Conservation (phyloP, 2,888 invertebrate genomes). For the Digitonthophagus gazella region DNA sequence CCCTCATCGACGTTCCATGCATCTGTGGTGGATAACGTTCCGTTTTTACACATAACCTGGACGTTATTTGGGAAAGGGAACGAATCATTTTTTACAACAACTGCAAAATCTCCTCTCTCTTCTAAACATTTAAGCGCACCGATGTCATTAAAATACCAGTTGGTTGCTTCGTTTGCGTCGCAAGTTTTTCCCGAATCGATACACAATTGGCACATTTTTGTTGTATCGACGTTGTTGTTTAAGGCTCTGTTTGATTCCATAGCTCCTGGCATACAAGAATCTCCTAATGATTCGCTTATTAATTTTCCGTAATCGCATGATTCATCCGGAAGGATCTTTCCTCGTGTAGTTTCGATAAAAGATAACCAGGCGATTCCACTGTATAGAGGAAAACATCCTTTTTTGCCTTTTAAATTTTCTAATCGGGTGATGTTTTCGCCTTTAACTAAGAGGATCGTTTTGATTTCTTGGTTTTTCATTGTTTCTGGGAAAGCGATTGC, state of each 20-base stretch:
- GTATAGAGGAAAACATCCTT: constrained; percentile 66
- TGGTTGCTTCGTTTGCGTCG: constrained; percentile 52
- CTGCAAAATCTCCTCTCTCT: constrained; percentile 58
- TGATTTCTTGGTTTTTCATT: constrained; percentile 50
- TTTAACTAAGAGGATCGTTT: constrained; percentile 58
- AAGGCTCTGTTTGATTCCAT: constrained; percentile 41
- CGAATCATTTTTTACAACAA: constrained; percentile 49
- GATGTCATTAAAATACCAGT: constrained; percentile 59
- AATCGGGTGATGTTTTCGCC: constrained; percentile 48
- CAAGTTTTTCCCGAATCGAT: constrained; percentile 46
- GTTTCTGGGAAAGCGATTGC: constrained; percentile 63
- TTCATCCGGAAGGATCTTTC: constrained; percentile 49
- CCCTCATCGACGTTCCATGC: constrained; percentile 56
- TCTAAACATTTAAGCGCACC: constrained; percentile 62
- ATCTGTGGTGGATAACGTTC: constrained; percentile 52
- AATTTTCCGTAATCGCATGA: constrained; percentile 60
- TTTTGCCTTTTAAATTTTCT: constrained; percentile 56
- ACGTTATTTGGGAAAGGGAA: constrained; percentile 40
- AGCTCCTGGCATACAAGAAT: constrained; percentile 64
- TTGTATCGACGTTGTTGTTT: background rate
- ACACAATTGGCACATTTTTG: constrained; percentile 2
- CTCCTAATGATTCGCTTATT: constrained; percentile 57
- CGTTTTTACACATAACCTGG: constrained; percentile 62
- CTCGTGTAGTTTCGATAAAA: constrained; percentile 58
- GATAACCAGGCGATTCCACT: constrained; percentile 66